Percentiles rank a stretch among this genome's conserved stretches.
Evolutionary conservation across 2,888 invertebrate genomes (phyloP).

Genomic region (Melinaea menophilus): DNA sequence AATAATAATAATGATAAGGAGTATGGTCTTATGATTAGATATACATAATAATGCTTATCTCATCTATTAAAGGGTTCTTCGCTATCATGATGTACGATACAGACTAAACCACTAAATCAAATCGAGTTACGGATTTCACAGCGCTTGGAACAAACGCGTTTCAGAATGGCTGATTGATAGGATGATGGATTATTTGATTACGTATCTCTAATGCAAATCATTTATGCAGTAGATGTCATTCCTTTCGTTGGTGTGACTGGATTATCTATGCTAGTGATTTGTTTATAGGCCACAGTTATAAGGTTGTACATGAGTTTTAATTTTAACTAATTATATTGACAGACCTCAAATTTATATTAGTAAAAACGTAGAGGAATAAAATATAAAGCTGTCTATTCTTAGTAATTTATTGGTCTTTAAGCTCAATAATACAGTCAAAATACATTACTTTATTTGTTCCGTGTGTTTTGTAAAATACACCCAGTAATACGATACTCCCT

Average conservation of each 20-base stretch:
- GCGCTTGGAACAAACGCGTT: constrained; percentile 11
- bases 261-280: no score
- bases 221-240: neutral
- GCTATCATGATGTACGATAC: neutral
- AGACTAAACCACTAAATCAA: neutral
- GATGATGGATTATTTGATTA: constrained; percentile 23
- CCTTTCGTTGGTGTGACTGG: no score
- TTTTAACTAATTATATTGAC: no score
- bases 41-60: neutral
- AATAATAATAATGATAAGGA: no score
- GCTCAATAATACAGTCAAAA: neutral
- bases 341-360: no score
- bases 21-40: no score
- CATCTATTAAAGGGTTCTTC: neutral
- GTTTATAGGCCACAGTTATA: no score
- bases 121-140: constrained; percentile 6
- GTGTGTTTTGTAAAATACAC: constrained; percentile 29
- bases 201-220: neutral
- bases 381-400: no score
- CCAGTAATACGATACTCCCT: constrained; percentile 32
- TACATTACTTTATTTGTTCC: constrained; percentile 13
- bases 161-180: constrained; percentile 21
- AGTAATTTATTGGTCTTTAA: no score
- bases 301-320: no score
- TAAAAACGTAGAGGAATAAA: no score